Percentiles rank a stretch among this genome's conserved stretches.
Evolutionary conservation across 2,797 vertebrate species (phyloP).

Genomic region (Synaphobranchus kaupii): DNA sequence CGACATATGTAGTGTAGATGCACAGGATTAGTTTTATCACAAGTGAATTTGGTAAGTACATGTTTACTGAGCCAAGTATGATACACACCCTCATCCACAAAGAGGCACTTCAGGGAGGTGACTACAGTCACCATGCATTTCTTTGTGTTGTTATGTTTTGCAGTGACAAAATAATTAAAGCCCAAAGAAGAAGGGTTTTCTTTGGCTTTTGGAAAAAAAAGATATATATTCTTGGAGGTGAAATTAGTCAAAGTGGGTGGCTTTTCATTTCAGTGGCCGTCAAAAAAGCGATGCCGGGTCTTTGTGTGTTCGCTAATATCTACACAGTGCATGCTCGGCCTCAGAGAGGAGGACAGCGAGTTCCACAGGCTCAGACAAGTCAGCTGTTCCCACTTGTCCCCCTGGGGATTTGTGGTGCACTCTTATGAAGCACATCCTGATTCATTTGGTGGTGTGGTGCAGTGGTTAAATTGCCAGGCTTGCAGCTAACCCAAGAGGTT

Average conservation of each 20-base stretch:
- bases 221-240: background rate
- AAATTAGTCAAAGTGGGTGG: constrained; percentile 20
- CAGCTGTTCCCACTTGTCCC: background rate
- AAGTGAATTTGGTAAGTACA: background rate
- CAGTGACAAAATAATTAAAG: constrained; percentile 12
- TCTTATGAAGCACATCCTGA: background rate
- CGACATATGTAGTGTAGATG: background rate
- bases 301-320: constrained; percentile 17
- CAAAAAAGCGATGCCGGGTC: constrained; percentile 5
- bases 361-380: constrained; percentile 7
- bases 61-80: background rate
- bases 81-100: background rate
- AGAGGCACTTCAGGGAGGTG: background rate
- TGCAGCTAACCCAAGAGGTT: background rate
- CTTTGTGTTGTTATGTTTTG: background rate
- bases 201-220: background rate
- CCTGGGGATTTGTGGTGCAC: background rate
- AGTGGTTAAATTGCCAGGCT: background rate
- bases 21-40: background rate
- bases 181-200: background rate
- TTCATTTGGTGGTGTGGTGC: background rate
- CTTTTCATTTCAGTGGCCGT: background rate
- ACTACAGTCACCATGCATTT: background rate
- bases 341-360: background rate
- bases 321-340: background rate